Conservation (phyloP, 1,140 invertebrate species). For the Magallana ariakensis region DNA sequence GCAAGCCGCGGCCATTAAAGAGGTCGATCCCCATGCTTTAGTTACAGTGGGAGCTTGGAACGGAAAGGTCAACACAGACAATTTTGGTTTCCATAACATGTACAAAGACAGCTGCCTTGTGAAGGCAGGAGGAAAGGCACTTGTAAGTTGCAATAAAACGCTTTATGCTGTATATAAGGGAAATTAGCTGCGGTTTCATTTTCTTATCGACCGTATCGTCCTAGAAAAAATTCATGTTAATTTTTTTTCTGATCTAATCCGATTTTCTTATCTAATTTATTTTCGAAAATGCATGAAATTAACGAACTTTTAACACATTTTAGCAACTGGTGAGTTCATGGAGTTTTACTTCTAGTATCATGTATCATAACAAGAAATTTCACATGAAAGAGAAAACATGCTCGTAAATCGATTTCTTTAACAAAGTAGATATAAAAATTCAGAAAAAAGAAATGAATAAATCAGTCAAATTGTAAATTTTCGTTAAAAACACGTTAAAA, state of each 20-base stretch:
- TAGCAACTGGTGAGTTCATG: too few species aligned
- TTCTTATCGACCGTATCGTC: neutral
- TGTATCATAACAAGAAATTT: too few species aligned
- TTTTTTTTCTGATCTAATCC: neutral
- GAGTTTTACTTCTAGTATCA: too few species aligned
- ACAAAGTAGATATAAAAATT: too few species aligned
- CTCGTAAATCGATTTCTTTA: too few species aligned
- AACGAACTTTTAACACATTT: too few species aligned
- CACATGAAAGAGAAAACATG: too few species aligned
- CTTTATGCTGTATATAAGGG: slow-evolving; percentile 24
- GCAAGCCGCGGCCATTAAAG: slow-evolving; percentile 78
- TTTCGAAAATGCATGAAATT: too few species aligned
- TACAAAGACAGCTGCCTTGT: slow-evolving; percentile 78
- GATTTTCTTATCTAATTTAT: too few species aligned
- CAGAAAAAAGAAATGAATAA: too few species aligned
- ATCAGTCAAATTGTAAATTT: too few species aligned
- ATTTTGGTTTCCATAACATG: slow-evolving; percentile 76
- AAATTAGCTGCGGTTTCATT: neutral
- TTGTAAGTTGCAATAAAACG: slow-evolving; percentile 67
- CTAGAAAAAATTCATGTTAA: slow-evolving; percentile 1
- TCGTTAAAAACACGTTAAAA: too few species aligned
- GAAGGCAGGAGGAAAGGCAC: slow-evolving; percentile 71
- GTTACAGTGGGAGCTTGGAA: slow-evolving; percentile 79
- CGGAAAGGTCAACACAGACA: slow-evolving; percentile 75
- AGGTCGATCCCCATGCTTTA: slow-evolving; percentile 75